Base-by-base conservation (phyloP, 2,113 vertebrate genomes). In the Pavo muticus region DNA sequence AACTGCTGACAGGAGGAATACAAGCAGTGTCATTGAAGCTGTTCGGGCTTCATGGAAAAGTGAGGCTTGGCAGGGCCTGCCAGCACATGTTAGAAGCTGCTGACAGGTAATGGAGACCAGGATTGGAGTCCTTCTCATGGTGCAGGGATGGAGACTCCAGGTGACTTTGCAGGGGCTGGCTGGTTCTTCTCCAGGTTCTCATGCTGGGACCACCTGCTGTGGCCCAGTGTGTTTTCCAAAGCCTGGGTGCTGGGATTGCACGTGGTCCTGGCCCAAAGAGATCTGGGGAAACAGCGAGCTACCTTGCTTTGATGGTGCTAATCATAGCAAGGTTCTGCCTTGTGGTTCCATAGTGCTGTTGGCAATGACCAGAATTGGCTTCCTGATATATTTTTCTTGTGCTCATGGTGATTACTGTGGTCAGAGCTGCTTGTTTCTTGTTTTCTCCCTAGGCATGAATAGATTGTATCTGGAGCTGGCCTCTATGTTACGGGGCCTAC, bases 241-340 rank as follows among this genome's bases (percentile, higher is more conserved):
- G 40, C 4, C 0, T 1, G 1, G n/a, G 29, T 11, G 0, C 30
- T 18, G 60, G 4, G 3, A 3, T 10, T 54, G 52, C 27, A 30
- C 6, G 52, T 54, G 52, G 52, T 65, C 23, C 35, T 88, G 35
- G 25, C 87, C 70, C 44, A 59, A 45, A 30, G 35, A 32, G 57
- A 67, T 13, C 65, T 44, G 45, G 32, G 40, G 24, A 74, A 69
- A 23, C 27, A 16, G 63, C 73, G 52, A 50, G 17, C 37, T 35
- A 39, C 21, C 72, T 70, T 71, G 60, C 19, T 85, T 72, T 59
- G 73, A 32, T 0, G 0, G 48, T 61, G 50, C 3, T 54, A 67
- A 1, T 10, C 54, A 35, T 14, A 60, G 11, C 24, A 27, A 63
- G 19, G 21, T 45, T 95, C 89, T 87, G 48, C 12, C 54, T 88